Base-by-base conservation (phyloP, 2,797 vertebrate species). In the Neosalanx taihuensis region DNA sequence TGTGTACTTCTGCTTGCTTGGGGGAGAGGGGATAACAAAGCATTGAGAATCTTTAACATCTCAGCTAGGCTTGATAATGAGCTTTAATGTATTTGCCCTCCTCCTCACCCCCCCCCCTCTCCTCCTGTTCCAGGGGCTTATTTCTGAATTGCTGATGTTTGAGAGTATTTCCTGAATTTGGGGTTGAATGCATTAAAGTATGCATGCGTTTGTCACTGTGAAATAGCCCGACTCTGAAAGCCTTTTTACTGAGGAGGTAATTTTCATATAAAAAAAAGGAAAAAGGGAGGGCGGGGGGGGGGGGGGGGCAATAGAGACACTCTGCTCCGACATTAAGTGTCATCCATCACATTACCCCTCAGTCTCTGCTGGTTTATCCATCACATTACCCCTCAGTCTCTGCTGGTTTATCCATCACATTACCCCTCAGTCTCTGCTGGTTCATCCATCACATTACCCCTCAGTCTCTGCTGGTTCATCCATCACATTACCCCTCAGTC, bases 61-160 rank as follows among this genome's bases (percentile, higher is more conserved):
- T 37, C 61, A 3, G 46, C 66, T 58, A 26, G 51, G 23, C 67
- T 56, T 26, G 57, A 72, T 60, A 67, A 67, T 61, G 26, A 61
- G 35, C 15, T 73, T 18, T 63, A 68, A 68, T 51, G 65, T 66
- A 61, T 57, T 37, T 73, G 46, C 66, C 46, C 64, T 67, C 29
- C 30, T 67, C 46, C 46, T 31, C 18, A 13, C 18, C 49, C 51
- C 9, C 37, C 10, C 9, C 37, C 6, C 37, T 1, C 37, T 12
- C 37, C 37, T 41, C 29, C 20, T 17, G 6, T 57, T 33, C 31
- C n/a, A 2, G 37, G 30, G 58, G 49, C 56, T 69, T 26, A 46
- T 69, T 64, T 74, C 59, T 64, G 66, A 58, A 69, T 46, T 15
- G 37, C 73, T 51, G 29, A 37, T 70, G 33, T 65, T 51, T 59